phyloP scores from a whole-genome alignment of 1,140 invertebrate genomes.

The Drosophila punjabiensis region DNA sequence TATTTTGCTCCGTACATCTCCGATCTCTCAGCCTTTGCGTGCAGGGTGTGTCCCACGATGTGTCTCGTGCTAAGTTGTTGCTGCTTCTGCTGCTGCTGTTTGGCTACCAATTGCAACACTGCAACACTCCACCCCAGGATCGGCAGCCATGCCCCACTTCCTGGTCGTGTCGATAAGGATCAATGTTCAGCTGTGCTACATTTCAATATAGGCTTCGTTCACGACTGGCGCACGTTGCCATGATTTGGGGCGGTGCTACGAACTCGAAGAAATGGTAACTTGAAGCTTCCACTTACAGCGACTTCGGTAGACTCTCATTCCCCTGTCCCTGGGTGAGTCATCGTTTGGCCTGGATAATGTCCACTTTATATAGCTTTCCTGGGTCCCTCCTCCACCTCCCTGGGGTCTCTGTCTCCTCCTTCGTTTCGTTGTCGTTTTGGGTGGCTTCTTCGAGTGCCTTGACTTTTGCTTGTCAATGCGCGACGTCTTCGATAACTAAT shows the following conservation, averaged over 20 bases:
- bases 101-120: constrained; percentile 67
- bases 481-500: constrained; percentile 83
- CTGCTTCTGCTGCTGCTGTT: constrained; percentile 67
- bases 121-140: background rate
- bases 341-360: constrained; percentile 36
- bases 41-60: constrained; percentile 24
- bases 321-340: constrained; percentile 37
- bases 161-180: constrained; percentile 77
- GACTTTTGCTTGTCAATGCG: constrained; percentile 81
- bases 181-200: constrained; percentile 74
- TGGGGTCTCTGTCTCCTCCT: background rate
- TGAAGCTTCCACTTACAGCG: constrained; percentile 18
- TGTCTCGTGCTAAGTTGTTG: constrained; percentile 74
- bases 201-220: constrained; percentile 63
- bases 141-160: constrained; percentile 26
- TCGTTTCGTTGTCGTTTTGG: constrained; percentile 52
- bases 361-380: constrained; percentile 53
- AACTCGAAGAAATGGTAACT: no score
- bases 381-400: background rate
- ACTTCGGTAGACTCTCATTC: constrained; percentile 22
- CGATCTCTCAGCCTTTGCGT: constrained; percentile 20
- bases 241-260: constrained; percentile 72
- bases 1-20: constrained; percentile 20
- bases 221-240: constrained; percentile 54
- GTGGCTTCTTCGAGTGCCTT: constrained; percentile 75